Conservation (phyloP, 2,797 vertebrate genomes). For the Chromis chromis region DNA sequence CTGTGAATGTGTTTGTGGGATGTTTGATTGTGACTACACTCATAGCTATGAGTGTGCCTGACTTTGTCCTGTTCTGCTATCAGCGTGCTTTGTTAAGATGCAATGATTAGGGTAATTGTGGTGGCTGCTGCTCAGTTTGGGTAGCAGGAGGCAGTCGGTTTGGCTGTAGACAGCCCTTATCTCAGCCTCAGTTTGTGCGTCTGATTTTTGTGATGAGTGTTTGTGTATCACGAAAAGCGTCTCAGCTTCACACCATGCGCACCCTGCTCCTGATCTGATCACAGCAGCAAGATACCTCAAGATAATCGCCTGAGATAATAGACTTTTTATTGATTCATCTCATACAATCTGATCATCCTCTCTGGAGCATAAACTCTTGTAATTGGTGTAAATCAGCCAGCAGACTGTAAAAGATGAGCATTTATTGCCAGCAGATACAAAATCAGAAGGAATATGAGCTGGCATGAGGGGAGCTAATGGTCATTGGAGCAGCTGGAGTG, state of each 20-base stretch:
- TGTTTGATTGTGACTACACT: neutral
- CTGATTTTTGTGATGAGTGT: slow-evolving; percentile 10
- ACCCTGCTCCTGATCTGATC: slow-evolving; percentile 49
- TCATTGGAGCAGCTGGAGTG: slow-evolving; percentile 66
- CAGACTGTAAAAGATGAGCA: slow-evolving; percentile 77
- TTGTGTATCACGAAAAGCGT: slow-evolving; percentile 1
- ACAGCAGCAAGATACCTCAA: slow-evolving; percentile 51
- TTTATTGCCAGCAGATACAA: slow-evolving; percentile 65
- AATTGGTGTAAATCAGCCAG: slow-evolving; percentile 81
- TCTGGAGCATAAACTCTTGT: slow-evolving; percentile 72
- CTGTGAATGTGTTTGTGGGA: neutral
- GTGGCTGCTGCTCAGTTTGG: slow-evolving; percentile 66
- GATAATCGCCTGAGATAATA: slow-evolving; percentile 79
- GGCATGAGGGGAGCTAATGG: slow-evolving; percentile 58
- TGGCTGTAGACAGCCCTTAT: slow-evolving; percentile 57
- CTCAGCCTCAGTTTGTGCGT: slow-evolving; percentile 21
- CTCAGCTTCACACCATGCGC: slow-evolving; percentile 21
- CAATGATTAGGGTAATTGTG: slow-evolving; percentile 76
- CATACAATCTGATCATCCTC: slow-evolving; percentile 71
- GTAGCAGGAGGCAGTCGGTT: slow-evolving; percentile 47
- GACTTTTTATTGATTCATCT: slow-evolving; percentile 84
- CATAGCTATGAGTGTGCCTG: slow-evolving; percentile 18
- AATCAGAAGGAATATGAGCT: slow-evolving; percentile 50
- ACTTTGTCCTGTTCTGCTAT: slow-evolving; percentile 53
- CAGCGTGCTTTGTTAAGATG: slow-evolving; percentile 74